Conservation (phyloP, 2,113 vertebrate species). For the Megaleporinus macrocephalus region DNA sequence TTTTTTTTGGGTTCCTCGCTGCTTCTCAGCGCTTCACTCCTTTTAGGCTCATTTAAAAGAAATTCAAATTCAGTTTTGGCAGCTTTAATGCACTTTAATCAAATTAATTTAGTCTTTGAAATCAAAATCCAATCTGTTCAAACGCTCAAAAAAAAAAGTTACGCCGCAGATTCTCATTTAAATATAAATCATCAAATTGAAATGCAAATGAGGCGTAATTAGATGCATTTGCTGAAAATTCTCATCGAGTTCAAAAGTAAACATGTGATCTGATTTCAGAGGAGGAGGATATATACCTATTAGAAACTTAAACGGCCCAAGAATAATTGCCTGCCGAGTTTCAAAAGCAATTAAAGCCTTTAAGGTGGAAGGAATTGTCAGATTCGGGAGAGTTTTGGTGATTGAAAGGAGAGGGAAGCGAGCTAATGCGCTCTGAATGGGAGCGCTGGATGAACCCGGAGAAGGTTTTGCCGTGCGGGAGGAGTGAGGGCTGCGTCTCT, state of each 20-base stretch:
- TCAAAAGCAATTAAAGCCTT: constrained; percentile 55
- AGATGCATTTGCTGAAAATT: constrained; percentile 35
- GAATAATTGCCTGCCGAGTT: constrained; percentile 49
- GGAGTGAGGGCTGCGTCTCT: constrained; percentile 12
- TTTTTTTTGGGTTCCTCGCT: background rate
- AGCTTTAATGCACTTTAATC: constrained; percentile 57
- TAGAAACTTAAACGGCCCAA: constrained; percentile 23
- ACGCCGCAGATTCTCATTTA: constrained; percentile 52
- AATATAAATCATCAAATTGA: constrained; percentile 57
- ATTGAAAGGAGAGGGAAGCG: constrained; percentile 11
- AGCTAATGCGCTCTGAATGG: background rate
- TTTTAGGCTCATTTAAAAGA: constrained; percentile 53
- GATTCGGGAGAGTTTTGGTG: constrained; percentile 29
- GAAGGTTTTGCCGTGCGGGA: background rate
- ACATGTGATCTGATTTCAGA: constrained; percentile 50
- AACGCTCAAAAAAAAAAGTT: constrained; percentile 26
- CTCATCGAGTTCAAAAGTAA: constrained; percentile 48
- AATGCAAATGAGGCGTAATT: constrained; percentile 57
- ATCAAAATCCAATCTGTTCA: constrained; percentile 60
- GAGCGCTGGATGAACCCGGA: background rate
- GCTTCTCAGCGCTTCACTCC: background rate
- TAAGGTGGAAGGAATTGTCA: constrained; percentile 44
- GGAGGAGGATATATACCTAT: constrained; percentile 39
- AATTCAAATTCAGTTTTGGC: constrained; percentile 42
- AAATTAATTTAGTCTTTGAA: constrained; percentile 61